phyloP scores from a whole-genome alignment of 2,888 invertebrate species.

The Plutella xylostella region DNA sequence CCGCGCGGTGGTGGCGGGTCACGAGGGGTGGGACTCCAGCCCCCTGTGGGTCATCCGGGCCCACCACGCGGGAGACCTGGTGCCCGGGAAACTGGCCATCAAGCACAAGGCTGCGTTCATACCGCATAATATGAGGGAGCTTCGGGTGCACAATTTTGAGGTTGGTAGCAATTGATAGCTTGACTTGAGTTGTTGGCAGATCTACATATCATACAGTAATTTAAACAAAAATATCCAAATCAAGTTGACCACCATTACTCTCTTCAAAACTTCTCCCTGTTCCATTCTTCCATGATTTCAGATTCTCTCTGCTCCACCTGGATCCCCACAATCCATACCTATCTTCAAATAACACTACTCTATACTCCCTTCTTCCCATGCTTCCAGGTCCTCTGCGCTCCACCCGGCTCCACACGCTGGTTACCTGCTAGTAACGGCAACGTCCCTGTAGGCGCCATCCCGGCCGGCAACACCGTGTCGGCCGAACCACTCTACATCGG shows the following conservation, averaged over 20 bases:
- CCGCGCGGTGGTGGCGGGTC: conserved; percentile 47
- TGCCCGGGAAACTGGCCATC: conserved; percentile 54
- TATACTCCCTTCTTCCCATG: background rate
- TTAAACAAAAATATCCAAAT: background rate
- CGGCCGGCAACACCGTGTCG: conserved; percentile 59
- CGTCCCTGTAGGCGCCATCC: conserved; percentile 62
- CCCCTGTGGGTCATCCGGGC: conserved; percentile 57
- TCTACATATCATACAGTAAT: background rate
- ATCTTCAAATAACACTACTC: background rate
- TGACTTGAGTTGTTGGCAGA: background rate
- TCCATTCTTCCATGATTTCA: background rate
- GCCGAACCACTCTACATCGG: conserved; percentile 67
- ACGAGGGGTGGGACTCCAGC: conserved; percentile 55
- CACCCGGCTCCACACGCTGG: conserved; percentile 50
- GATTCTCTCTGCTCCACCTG: background rate
- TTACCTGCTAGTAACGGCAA: conserved; percentile 52
- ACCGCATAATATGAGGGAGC: conserved; percentile 43
- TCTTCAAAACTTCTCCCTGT: background rate
- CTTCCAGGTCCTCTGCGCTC: conserved; percentile 43
- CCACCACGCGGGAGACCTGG: conserved; percentile 44
- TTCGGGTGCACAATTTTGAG: conserved; percentile 58
- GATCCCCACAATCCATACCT: too few species aligned
- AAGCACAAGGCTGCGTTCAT: conserved; percentile 48
- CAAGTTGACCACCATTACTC: background rate
- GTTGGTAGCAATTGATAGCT: too few species aligned